Evolutionary conservation across 2,888 invertebrate genomes (phyloP).

Genomic region (Blastobasis adustella): DNA sequence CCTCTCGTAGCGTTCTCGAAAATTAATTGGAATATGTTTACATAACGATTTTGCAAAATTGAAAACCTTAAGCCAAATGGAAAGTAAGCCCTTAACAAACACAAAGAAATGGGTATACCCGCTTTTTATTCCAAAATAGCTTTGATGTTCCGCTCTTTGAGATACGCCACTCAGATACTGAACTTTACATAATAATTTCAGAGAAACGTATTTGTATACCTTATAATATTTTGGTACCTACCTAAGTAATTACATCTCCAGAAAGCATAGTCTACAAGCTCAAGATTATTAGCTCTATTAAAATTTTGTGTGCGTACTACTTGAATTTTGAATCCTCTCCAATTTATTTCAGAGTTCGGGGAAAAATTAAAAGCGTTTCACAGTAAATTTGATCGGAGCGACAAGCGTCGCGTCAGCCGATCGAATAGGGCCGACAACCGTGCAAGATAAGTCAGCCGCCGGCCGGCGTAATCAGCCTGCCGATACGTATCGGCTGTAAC

Average conservation of each 20-base stretch:
- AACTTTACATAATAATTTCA: too few relatives aligned
- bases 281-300: too few relatives aligned
- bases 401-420: conserved; percentile 14
- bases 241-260: too few relatives aligned
- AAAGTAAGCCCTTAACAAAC: conserved; percentile 28
- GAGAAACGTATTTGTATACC: too few relatives aligned
- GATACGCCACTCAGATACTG: conserved; percentile 29
- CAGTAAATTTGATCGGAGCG: conserved; percentile 12
- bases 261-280: too few relatives aligned
- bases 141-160: conserved; percentile 49
- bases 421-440: conserved; percentile 26
- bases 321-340: too few relatives aligned
- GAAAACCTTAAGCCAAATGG: conserved; percentile 23
- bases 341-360: not conserved
- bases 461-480: conserved; percentile 22
- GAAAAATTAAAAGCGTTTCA: not conserved
- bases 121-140: conserved; percentile 45
- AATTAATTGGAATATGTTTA: conserved; percentile 16
- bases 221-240: too few relatives aligned
- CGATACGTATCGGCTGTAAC: not conserved
- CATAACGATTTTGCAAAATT: conserved; percentile 21
- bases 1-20: conserved; percentile 1
- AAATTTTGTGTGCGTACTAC: too few relatives aligned
- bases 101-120: conserved; percentile 34
- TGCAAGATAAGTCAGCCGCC: conserved; percentile 28